These are phyloP conservation scores for Parazoanthus atlanticus DNA, from an alignment of 92 coral and sea anemone genomes.

Conservation along the genomic window DNA sequence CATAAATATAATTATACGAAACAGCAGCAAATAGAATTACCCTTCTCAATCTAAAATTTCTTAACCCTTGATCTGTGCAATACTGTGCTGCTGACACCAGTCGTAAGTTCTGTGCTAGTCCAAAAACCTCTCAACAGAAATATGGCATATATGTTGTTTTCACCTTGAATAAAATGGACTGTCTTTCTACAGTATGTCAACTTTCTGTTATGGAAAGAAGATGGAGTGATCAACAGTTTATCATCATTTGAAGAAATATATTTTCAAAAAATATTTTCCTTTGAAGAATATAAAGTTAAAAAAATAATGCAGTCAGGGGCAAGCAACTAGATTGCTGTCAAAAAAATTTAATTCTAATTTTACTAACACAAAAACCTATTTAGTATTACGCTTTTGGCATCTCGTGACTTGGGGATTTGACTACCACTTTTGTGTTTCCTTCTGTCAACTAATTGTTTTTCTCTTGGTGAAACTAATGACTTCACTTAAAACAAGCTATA, in stretches of 20 bases:
- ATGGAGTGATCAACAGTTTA: neutral
- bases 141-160: no score
- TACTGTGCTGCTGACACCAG: neutral
- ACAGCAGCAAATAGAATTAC: neutral
- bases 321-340: no score
- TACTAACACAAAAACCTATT: neutral
- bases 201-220: neutral
- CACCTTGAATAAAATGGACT: no score
- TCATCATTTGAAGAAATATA: neutral
- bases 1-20: neutral
- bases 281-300: neutral
- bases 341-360: neutral
- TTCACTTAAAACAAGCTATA: constrained; percentile 20
- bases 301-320: neutral
- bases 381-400: neutral
- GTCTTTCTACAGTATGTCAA: no score
- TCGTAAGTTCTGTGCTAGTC: neutral
- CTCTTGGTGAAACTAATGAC: constrained; percentile 53
- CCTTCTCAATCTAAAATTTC: neutral
- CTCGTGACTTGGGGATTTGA: constrained; percentile 55
- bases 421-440: constrained; percentile 39
- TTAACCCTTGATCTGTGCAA: neutral
- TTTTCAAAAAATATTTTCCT: neutral
- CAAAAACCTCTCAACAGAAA: no score
- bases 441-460: constrained; percentile 39